Evolutionary conservation across 2,113 vertebrate species (phyloP), one percentile per base, ranked within the genome.

Genomic region (Trochalopteron elliotii): DNA sequence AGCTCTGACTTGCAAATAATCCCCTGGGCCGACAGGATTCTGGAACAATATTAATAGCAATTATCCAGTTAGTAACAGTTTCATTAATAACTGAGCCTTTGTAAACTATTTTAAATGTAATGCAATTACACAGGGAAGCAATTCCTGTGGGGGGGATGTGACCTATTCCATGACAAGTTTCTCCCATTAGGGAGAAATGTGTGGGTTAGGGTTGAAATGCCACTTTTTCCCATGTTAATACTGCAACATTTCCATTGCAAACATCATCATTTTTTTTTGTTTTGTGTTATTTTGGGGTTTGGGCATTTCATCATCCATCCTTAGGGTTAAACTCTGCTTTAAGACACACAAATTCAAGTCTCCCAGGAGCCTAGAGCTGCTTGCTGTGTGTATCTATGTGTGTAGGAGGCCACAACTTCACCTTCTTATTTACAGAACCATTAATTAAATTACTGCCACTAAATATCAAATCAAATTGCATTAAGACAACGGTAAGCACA

Each of bases 381-480:
- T 81, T 75, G 75, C 89, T 60, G 64, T 55, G 92, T 50, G 0
- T 78, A 49, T 90, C 89, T 82, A 12, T 28, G 22, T 4, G 1
- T 72, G 79, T 35, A 75, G 93, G 89, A 94, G 67, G 72, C 79
- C 53, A 93, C 76, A 89, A 45, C 68, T 56, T 35, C 18, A 59
- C 84, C 78, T 71, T 90, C 75, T 95, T 94, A 94, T 95, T 97
- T 95, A 97, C 82, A 90, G 87, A 95, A 4, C 70, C 80, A 94
- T 91, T 95, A 94, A 96, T 97, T 97, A 92, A 96, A 96, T 94
- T 75, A 95, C 90, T 67, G 83, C 93, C 90, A 94, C 94, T 97
- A 96, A 95, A 88, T 65, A 93, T 42, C 60, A 77, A 71, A 83
- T 78, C 79, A 75, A 94, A 91, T 35, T 83, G 87, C 94, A 91